Conservation (phyloP, 2,113 vertebrate species). For the Labeo catla region DNA sequence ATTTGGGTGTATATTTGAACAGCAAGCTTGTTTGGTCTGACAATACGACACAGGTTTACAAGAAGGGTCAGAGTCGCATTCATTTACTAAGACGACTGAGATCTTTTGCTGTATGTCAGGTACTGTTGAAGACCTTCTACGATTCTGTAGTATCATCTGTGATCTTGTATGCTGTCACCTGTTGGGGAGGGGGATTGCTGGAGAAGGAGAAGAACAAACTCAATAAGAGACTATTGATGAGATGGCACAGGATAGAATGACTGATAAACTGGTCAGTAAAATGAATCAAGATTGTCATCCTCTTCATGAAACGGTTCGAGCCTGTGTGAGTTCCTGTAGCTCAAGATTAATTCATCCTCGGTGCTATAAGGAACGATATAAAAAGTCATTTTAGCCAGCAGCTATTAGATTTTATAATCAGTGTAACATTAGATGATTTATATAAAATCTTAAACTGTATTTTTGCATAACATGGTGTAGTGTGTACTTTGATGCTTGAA, state of each 20-base stretch:
- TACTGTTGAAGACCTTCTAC: background rate
- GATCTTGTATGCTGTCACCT: background rate
- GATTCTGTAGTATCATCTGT: background rate
- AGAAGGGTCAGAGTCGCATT: background rate
- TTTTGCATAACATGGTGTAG: no score
- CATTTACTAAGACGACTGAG: background rate
- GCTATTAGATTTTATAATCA: no score
- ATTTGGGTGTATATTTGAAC: no score
- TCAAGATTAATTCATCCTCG: background rate
- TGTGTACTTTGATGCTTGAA: no score
- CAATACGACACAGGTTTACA: no score
- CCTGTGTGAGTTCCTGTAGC: background rate
- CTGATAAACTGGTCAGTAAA: background rate
- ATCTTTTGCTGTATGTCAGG: background rate
- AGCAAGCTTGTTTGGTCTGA: no score
- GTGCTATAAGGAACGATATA: no score
- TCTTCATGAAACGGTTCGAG: background rate
- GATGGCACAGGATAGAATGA: background rate
- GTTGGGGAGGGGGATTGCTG: background rate
- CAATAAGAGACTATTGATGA: background rate
- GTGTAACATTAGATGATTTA: no score
- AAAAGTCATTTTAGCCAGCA: no score
- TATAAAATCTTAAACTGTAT: no score
- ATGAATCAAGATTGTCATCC: background rate
- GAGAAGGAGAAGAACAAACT: background rate